Evolutionary conservation across 64 coral and sea anemone species (phyloP), one percentile per base, ranked within the genome.

Genomic region (Stichodactyla helianthus): DNA sequence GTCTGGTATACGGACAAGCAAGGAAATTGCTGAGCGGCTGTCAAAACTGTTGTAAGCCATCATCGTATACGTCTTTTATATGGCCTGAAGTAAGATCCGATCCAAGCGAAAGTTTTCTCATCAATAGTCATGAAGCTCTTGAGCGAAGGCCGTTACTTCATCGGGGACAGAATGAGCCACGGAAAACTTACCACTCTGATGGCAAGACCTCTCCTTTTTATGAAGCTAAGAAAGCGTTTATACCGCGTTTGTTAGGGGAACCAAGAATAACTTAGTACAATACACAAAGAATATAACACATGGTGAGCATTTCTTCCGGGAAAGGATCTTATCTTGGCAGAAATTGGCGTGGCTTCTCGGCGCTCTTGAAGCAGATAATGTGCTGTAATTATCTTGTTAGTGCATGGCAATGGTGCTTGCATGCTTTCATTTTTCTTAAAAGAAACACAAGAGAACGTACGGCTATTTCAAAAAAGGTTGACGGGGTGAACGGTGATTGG

Each of bases 1-100:
- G 93, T 77, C 20, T 95, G 15, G 93, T 95, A 5, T 95, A 95
- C 86, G 93, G 93, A 55, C 91, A 95, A 53, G 50, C 80, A 7
- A 79, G 80, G 7, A 79, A 87, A 26, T 79, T 95, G 19, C 63
- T 31, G 11, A 65, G 64, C 20, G 92, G 87, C 55, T 86, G 68
- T 59, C 16, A 23, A 4, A 17, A 53, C 14, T 81, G 78, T 22
- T 81, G 78, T 54, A 9, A 5, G 4, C 14, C 50, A 20, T 51
- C 78, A 16, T 4, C 58, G 53, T 28, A 31, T 82, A 6, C 76
- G 82, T 2, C 85, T 53, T 68, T 16, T 79, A 86, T 85, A 25
- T 81, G 89, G 85, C 7, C 89, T 70, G 13, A 79, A 11, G 8
- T 25, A 11, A 83, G 5, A 86, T n/a, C 83, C 22, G 55, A 54